Evolutionary conservation across 2,888 invertebrate species (phyloP).

Genomic region (Pocota personata): DNA sequence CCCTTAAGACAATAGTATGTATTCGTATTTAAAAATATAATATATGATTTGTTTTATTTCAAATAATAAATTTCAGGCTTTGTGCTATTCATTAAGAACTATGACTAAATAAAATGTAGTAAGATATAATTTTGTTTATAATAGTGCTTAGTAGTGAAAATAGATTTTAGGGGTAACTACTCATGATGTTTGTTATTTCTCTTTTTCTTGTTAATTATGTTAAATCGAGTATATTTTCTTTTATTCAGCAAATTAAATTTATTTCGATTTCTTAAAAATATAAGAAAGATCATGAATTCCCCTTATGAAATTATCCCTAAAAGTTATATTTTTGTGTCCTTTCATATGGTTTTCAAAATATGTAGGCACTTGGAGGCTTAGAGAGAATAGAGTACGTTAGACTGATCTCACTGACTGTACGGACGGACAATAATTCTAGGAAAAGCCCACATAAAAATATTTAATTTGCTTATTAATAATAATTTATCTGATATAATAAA

Average conservation of each 20-base stretch:
- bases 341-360: constrained; percentile 13
- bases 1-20: background rate
- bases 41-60: background rate
- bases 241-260: too few relatives aligned
- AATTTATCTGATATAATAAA: too few relatives aligned
- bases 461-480: too few relatives aligned
- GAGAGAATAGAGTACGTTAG: background rate
- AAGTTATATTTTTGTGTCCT: background rate
- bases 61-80: background rate
- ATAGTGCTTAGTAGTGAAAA: constrained; percentile 1
- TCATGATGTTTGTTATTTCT: too few relatives aligned
- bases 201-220: too few relatives aligned
- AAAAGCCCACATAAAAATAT: background rate
- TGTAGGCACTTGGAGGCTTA: constrained; percentile 29
- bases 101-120: constrained; percentile 22
- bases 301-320: background rate
- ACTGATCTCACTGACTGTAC: constrained; percentile 14
- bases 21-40: background rate
- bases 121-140: background rate
- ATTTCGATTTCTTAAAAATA: too few relatives aligned
- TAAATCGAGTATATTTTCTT: too few relatives aligned
- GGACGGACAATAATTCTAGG: constrained; percentile 20
- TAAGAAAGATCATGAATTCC: too few relatives aligned
- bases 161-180: background rate
- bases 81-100: constrained; percentile 4